Evolutionary conservation across 2,113 vertebrate species (phyloP), one percentile per base, ranked within the genome.

Genomic region (Puntigrus tetrazona): DNA sequence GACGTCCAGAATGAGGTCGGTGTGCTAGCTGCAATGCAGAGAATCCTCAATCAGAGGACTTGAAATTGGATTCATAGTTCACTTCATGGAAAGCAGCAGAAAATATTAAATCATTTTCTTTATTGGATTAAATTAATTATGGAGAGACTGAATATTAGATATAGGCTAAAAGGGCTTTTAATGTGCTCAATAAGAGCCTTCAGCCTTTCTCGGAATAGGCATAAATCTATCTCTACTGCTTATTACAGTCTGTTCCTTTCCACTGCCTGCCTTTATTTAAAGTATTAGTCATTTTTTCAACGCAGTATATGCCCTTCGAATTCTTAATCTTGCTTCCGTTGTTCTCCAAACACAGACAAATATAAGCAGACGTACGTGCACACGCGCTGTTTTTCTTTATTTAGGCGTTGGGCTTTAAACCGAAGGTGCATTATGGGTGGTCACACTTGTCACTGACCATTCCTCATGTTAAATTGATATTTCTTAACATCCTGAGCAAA

Each of bases 41-140:
- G 84, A 69, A 86, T 89, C 88, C 86, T 90, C 84, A 93, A 86
- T 85, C 86, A 78, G 86, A 79, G 47, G 84, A 91, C 87, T 91
- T 88, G 88, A 93, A 92, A 89, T 90, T 92, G 87, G 90, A 92
- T 92, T 91, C 81, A 83, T 89, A 90, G 86, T 91, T 92, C 87
- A 88, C 57, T 78, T 84, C 84, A 92, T 88, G 91, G 86, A 86
- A 90, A 89, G 89, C 86, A 90, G 88, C 86, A 82, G 87, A 92
- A 92, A 92, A 94, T 90, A 86, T 88, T 70, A 70, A 70, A 81
- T 81, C 22, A 81, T 55, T 69, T 70, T 67, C 78, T 36, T 80
- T 70, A 81, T 81, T 81, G 29, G 86, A 92, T 94, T 91, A 91
- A 92, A 93, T 92, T 91, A 93, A 93, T 92, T 91, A 91, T 78